These are phyloP conservation scores for Papilio aristodemus DNA, from an alignment of 1,140 invertebrate species.

Conservation along the genomic window DNA sequence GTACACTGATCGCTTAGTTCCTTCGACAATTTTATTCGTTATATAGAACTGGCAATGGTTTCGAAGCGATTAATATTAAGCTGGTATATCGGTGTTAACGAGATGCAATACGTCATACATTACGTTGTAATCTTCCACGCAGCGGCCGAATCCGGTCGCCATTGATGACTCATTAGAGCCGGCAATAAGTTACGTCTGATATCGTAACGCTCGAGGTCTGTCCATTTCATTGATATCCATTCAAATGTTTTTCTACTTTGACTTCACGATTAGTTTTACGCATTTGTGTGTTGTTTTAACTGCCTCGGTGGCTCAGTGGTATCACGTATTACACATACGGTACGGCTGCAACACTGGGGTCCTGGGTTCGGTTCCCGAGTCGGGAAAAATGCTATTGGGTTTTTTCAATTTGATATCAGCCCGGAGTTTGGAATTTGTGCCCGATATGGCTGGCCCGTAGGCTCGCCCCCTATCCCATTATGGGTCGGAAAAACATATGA, in stretches of 20 bases:
- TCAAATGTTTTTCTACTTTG: not conserved
- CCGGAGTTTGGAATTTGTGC: too few relatives aligned
- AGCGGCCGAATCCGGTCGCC: slow-evolving; percentile 33
- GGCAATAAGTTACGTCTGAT: slow-evolving; percentile 35
- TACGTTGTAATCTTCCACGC: slow-evolving; percentile 44
- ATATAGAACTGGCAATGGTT: not conserved
- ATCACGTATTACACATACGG: too few relatives aligned
- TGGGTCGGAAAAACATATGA: too few relatives aligned
- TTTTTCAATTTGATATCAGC: too few relatives aligned
- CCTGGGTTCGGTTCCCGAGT: too few relatives aligned
- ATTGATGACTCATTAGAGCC: slow-evolving; percentile 38
- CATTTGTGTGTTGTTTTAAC: too few relatives aligned
- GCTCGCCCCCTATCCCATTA: too few relatives aligned
- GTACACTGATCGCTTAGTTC: slow-evolving; percentile 21
- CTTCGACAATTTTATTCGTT: not conserved
- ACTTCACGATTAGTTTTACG: not conserved
- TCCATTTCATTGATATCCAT: slow-evolving; percentile 9
- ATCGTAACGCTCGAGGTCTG: slow-evolving; percentile 29
- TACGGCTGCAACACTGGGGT: too few relatives aligned
- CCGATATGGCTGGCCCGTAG: too few relatives aligned
- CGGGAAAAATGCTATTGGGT: too few relatives aligned
- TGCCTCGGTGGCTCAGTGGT: too few relatives aligned
- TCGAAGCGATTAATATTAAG: slow-evolving; percentile 6
- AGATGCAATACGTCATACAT: slow-evolving; percentile 37
- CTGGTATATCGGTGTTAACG: slow-evolving; percentile 30